phyloP scores from a whole-genome alignment of 2,113 vertebrate genomes.

The Stictonetta naevosa region DNA sequence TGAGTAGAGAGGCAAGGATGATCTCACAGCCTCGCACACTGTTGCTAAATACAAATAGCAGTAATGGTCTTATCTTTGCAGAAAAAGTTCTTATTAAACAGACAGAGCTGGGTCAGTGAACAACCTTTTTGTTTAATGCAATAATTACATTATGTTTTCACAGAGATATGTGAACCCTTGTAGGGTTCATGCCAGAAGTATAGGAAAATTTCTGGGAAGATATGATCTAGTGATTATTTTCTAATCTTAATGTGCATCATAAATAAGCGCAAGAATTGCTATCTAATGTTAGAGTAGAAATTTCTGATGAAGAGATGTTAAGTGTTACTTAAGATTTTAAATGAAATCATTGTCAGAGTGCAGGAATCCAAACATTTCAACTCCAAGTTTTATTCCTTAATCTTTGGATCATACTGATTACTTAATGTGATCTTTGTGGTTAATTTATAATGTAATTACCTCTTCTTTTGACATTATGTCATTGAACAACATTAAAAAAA shows the following conservation, averaged over 20 bases:
- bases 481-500: not conserved
- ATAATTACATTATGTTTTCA: conserved; percentile 20
- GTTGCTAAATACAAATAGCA: conserved; percentile 9
- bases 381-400: not conserved
- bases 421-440: not conserved
- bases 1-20: not conserved
- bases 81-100: conserved; percentile 34
- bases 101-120: not conserved
- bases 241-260: not conserved
- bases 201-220: not conserved
- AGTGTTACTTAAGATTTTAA: not conserved
- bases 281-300: not conserved
- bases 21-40: not conserved
- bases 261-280: not conserved
- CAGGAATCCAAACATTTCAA: not conserved
- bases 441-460: not conserved
- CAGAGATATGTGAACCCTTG: not conserved
- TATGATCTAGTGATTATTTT: not conserved
- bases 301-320: not conserved
- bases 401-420: not conserved
- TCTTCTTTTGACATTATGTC: not conserved
- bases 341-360: not conserved
- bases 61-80: not conserved
- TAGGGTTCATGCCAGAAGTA: not conserved
- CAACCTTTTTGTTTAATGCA: conserved; percentile 37